A percentile compares a stretch with the other conserved stretches of the same genome.
Evolutionary conservation across 2,797 vertebrate genomes (phyloP).

Genomic region (Aselliscus stoliczkanus): DNA sequence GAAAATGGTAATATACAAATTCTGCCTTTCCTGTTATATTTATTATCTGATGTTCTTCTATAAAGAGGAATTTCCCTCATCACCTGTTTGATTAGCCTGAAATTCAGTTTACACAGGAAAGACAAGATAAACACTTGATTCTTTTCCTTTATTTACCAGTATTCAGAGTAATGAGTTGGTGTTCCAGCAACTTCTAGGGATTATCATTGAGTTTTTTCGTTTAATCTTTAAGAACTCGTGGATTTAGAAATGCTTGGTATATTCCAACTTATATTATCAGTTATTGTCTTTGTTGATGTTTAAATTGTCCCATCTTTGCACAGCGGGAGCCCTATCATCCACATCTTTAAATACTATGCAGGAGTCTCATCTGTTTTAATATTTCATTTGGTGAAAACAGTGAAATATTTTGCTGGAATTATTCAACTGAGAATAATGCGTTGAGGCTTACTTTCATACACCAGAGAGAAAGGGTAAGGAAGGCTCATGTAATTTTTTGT

Average conservation of each 20-base stretch:
- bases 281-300: neutral
- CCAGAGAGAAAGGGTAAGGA: neutral
- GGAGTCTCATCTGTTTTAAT: neutral
- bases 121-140: neutral
- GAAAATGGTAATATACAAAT: neutral
- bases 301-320: neutral
- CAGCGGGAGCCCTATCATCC: neutral
- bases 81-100: neutral
- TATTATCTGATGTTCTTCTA: neutral
- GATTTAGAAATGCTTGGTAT: neutral
- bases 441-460: neutral
- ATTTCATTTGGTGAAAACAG: constrained; percentile 24
- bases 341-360: neutral
- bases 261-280: neutral
- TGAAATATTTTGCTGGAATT: constrained; percentile 28
- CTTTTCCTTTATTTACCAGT: neutral
- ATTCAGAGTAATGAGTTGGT: neutral
- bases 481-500: neutral
- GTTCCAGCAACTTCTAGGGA: neutral
- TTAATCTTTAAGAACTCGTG: neutral
- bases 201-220: neutral
- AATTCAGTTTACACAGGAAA: constrained; percentile 2
- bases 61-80: neutral
- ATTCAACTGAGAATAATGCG: constrained; percentile 2
- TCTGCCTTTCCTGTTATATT: neutral